Evolutionary conservation across 1,140 invertebrate genomes (phyloP).

Genomic region (Bombus polaris): DNA sequence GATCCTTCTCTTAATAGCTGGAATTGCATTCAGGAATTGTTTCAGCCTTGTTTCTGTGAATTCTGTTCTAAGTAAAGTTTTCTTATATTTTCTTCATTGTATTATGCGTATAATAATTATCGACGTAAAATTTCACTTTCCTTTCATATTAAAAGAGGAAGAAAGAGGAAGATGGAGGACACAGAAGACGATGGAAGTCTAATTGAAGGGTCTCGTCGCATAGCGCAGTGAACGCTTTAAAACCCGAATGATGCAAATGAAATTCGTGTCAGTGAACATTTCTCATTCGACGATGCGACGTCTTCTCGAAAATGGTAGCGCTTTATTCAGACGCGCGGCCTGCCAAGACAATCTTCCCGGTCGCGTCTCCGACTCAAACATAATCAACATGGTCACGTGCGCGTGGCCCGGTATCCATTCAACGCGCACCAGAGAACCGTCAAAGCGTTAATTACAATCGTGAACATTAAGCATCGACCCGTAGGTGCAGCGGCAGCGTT

Average conservation of each 20-base stretch:
- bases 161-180: not conserved
- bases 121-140: no score
- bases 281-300: not conserved
- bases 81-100: no score
- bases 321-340: not conserved
- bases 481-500: not conserved
- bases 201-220: not conserved
- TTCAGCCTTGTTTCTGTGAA: not conserved
- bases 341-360: not conserved
- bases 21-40: not conserved
- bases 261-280: constrained; percentile 12
- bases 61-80: no score
- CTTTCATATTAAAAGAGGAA: no score
- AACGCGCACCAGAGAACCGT: constrained; percentile 6
- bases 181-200: not conserved
- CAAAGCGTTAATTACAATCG: constrained; percentile 51
- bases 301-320: no score
- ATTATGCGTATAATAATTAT: no score
- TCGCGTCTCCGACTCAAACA: not conserved
- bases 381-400: constrained; percentile 31
- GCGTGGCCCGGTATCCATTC: constrained; percentile 26
- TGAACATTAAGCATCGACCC: constrained; percentile 36
- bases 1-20: not conserved
- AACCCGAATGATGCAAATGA: not conserved
- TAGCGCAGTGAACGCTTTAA: not conserved